A percentile compares a stretch with the other conserved stretches of the same genome.
Evolutionary conservation across 2,888 invertebrate genomes (phyloP).

Genomic region (Lithophane socia): DNA sequence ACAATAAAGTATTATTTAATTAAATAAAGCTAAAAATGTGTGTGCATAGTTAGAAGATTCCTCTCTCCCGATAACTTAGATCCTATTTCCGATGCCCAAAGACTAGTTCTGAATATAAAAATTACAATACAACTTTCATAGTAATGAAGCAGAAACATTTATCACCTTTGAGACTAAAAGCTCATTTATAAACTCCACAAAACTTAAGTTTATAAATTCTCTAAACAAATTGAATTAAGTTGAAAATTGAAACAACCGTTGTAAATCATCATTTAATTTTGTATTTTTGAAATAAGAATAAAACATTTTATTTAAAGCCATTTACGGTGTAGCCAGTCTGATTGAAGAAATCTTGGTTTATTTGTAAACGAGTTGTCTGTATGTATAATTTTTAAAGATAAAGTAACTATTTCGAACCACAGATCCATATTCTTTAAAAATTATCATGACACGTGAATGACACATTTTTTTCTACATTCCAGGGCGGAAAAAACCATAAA

Average conservation of each 20-base stretch:
- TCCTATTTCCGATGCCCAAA: background rate
- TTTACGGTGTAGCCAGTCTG: background rate
- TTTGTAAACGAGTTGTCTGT: background rate
- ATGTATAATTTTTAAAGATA: background rate
- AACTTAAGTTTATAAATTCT: background rate
- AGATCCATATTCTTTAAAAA: background rate
- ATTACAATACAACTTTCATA: background rate
- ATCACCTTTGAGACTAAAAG: background rate
- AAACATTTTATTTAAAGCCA: background rate
- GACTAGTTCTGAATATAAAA: background rate
- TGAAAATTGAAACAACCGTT: background rate
- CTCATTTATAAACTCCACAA: background rate
- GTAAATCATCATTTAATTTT: slow-evolving; percentile 6
- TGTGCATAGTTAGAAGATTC: background rate
- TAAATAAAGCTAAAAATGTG: background rate
- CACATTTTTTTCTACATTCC: slow-evolving; percentile 47
- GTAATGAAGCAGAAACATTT: background rate
- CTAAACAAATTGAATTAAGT: slow-evolving; percentile 5
- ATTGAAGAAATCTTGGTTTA: background rate
- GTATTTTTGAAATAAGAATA: background rate
- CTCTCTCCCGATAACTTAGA: background rate
- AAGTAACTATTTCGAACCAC: background rate
- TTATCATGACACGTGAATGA: background rate
- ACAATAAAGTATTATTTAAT: background rate
- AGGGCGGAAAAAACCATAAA: slow-evolving; percentile 66